phyloP scores from a whole-genome alignment of 2,113 vertebrate species.

The Pipra filicauda region DNA sequence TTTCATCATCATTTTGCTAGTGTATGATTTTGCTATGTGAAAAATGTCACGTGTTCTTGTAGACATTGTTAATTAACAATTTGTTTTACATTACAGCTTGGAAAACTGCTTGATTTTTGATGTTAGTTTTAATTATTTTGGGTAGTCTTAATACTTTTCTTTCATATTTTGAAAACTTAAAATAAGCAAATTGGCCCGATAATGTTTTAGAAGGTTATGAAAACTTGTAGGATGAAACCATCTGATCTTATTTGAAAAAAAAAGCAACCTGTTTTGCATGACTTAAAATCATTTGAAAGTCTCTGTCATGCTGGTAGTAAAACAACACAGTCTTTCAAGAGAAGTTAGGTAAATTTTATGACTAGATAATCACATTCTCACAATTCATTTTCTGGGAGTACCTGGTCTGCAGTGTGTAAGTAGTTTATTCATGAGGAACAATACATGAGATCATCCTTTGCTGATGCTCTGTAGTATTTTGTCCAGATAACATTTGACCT shows the following conservation, averaged over 20 bases:
- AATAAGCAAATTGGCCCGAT: background rate
- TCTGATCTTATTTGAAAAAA: background rate
- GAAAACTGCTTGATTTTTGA: background rate
- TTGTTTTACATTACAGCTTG: background rate
- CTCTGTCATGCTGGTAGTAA: background rate
- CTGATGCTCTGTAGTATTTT: background rate
- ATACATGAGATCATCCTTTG: background rate
- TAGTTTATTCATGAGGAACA: background rate
- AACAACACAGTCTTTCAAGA: background rate
- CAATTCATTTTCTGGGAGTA: background rate
- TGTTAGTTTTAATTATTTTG: background rate
- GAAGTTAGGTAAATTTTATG: background rate
- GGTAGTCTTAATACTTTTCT: background rate
- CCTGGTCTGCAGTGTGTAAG: background rate
- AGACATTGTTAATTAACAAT: background rate
- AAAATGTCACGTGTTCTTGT: background rate
- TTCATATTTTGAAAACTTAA: background rate
- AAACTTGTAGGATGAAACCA: background rate
- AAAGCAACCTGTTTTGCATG: background rate
- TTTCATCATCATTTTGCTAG: background rate
- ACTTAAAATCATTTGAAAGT: background rate
- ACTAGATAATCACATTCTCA: background rate
- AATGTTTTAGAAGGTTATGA: background rate
- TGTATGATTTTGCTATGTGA: background rate
- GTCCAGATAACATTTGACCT: background rate